A percentile compares a stretch with the other conserved stretches of the same genome.
Conservation (phyloP, 2,888 invertebrate species). For the Anoplius nigerrimus region DNA sequence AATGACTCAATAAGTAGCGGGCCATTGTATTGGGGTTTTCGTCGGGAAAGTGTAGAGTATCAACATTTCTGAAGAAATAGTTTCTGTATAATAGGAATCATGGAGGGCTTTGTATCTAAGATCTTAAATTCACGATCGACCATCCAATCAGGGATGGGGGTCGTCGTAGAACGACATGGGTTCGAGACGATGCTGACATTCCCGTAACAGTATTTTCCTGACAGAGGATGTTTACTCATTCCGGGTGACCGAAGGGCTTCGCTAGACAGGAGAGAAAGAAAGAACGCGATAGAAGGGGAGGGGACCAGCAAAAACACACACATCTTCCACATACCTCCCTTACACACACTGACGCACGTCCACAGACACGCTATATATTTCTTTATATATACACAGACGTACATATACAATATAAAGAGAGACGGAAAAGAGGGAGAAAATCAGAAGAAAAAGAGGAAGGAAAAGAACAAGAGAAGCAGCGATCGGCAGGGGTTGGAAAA, state of each 20-base stretch:
- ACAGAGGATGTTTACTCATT: conserved; percentile 34
- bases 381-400: too few species aligned
- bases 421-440: conserved; percentile 50
- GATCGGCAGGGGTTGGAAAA: conserved; percentile 73
- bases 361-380: conserved; percentile 20
- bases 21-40: too few species aligned
- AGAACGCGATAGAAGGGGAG: conserved; percentile 24
- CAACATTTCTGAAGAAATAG: too few species aligned
- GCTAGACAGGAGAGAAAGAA: conserved; percentile 1
- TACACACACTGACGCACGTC: not conserved
- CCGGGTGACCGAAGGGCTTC: conserved; percentile 22
- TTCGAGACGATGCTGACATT: not conserved
- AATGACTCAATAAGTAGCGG: too few species aligned
- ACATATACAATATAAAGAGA: not conserved
- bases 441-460: conserved; percentile 52
- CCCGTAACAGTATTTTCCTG: conserved; percentile 25
- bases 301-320: conserved; percentile 24
- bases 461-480: conserved; percentile 64
- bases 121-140: too few species aligned
- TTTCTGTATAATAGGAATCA: too few species aligned
- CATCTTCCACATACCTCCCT: not conserved
- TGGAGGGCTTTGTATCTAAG: too few species aligned
- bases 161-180: not conserved
- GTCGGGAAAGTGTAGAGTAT: too few species aligned
- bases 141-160: not conserved